Evolutionary conservation across 2,113 vertebrate species (phyloP), one percentile per base, ranked within the genome.

Genomic region (Engraulis encrasicolus): DNA sequence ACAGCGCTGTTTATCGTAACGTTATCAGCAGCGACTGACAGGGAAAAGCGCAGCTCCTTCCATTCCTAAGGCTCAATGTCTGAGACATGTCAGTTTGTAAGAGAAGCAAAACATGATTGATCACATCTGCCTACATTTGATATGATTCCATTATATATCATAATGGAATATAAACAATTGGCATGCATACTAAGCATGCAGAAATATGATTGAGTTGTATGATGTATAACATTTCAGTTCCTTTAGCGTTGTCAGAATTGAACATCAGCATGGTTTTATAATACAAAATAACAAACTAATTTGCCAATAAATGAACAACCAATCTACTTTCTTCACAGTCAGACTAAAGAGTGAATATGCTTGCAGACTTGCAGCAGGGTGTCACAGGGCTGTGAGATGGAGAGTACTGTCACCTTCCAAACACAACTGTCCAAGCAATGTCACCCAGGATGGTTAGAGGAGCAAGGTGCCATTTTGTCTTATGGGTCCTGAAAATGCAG

Each of bases 391-490:
- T 31, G 23, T n/a, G 2, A 31, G 61, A 66, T 66, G 23, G 27
- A 27, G 61, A 66, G 61, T 11, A 12, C 3, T 66, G 61, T 31
- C 61, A 66, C 6, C n/a, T 31, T 14, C 15, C 61, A 71, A 23
- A 66, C 27, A 9, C 58, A 27, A 71, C 61, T 71, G 61, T 31
- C 61, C 61, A 71, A 71, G 61, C 23, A 71, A 12, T 34, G 61
- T 71, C 27, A 71, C 61, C 31, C 27, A 71, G 23, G 11, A 27
- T 2, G 61, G 61, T 34, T 14, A 3, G 12, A 34, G 31, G 31
- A 71, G 61, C 12, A 12, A 71, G 31, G 61, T 71, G 61, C 61
- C 61, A 71, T 71, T 71, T 34, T 71, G 61, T 71, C 61, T 71
- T 71, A 71, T 71, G 31, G 31, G 61, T 71, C 61, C 61, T 31